Evolutionary conservation across 2,113 vertebrate species (phyloP).

Genomic region (Prionailurus bengalensis): DNA sequence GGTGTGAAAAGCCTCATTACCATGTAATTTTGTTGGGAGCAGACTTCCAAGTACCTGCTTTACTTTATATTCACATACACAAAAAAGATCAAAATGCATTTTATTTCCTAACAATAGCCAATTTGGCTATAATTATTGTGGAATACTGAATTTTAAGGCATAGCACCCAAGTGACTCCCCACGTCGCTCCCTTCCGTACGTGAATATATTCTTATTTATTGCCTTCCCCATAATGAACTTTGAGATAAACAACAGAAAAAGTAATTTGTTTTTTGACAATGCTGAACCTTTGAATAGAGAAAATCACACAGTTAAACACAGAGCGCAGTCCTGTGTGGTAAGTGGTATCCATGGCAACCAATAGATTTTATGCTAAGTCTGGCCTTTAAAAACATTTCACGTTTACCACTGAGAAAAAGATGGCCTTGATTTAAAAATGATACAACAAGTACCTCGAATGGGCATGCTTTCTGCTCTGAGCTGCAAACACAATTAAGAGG

Average conservation of each 20-base stretch:
- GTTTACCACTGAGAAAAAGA: slow-evolving; percentile 92
- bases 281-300: slow-evolving; percentile 91
- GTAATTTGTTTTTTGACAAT: slow-evolving; percentile 92
- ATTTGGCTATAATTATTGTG: slow-evolving; percentile 88
- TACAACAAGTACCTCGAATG: slow-evolving; percentile 89
- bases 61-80: slow-evolving; percentile 86
- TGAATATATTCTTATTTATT: slow-evolving; percentile 85
- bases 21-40: slow-evolving; percentile 88
- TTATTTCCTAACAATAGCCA: slow-evolving; percentile 89
- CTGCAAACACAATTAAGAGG: slow-evolving; percentile 90
- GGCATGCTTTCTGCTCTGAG: slow-evolving; percentile 85
- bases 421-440: slow-evolving; percentile 93
- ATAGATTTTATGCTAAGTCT: slow-evolving; percentile 94
- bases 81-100: slow-evolving; percentile 87
- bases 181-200: slow-evolving; percentile 70
- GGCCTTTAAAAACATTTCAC: slow-evolving; percentile 95
- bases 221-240: slow-evolving; percentile 89
- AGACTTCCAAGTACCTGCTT: slow-evolving; percentile 88
- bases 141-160: slow-evolving; percentile 83
- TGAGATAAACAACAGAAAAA: slow-evolving; percentile 89
- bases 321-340: slow-evolving; percentile 91
- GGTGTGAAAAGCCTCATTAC: slow-evolving; percentile 89
- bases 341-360: slow-evolving; percentile 93
- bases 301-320: slow-evolving; percentile 90
- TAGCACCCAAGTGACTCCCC: slow-evolving; percentile 80